Percentiles rank a stretch among this genome's conserved stretches.
phyloP scores from a whole-genome alignment of 2,797 vertebrate species.

The Sandelia bainsii region DNA sequence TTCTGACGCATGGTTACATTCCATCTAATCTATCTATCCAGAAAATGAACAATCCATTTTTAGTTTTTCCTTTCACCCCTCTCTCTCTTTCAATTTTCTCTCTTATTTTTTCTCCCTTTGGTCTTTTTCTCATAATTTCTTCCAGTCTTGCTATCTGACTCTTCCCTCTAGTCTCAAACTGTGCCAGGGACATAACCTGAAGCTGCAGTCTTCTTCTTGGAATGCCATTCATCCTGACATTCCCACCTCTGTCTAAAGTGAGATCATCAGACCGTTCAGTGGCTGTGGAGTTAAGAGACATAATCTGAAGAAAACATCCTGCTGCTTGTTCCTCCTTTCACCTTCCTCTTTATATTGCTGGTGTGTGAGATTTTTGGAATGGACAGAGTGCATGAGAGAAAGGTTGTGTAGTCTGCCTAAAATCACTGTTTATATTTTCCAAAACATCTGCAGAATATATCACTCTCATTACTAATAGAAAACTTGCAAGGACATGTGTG shows the following conservation, averaged over 20 bases:
- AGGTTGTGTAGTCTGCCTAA: constrained; percentile 2
- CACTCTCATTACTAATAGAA: not conserved
- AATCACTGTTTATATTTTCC: not conserved
- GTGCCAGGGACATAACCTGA: constrained; percentile 75
- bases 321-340: constrained; percentile 49
- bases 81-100: constrained; percentile 59
- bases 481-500: constrained; percentile 2
- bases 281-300: constrained; percentile 68
- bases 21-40: constrained; percentile 86
- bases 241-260: constrained; percentile 76
- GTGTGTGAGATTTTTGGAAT: constrained; percentile 39
- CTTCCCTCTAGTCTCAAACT: constrained; percentile 74
- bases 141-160: constrained; percentile 77
- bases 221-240: constrained; percentile 77
- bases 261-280: constrained; percentile 83
- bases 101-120: constrained; percentile 52
- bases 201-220: constrained; percentile 75
- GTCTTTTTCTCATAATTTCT: constrained; percentile 81
- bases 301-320: constrained; percentile 75
- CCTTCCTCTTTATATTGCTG: constrained; percentile 34
- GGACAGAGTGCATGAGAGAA: constrained; percentile 7
- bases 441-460: constrained; percentile 34
- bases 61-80: constrained; percentile 55
- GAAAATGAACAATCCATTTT: constrained; percentile 83
- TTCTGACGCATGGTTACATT: constrained; percentile 82